Percentiles rank a stretch among this genome's conserved stretches.
Conservation (phyloP, 1,140 invertebrate genomes). For the Lepeophtheirus salmonis region DNA sequence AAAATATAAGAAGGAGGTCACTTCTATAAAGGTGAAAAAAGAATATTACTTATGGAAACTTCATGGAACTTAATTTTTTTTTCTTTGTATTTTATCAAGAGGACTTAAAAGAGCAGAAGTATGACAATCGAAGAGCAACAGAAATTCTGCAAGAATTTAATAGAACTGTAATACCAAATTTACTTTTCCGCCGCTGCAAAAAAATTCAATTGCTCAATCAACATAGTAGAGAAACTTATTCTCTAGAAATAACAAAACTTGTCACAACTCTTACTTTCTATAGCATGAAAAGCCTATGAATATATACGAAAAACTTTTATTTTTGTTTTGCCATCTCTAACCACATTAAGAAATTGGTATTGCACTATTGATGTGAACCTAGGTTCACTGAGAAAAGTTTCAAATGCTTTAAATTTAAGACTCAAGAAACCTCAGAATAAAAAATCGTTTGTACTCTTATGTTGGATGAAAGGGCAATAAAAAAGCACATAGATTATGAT, state of each 20-base stretch:
- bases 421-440: background rate
- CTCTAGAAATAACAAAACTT: background rate
- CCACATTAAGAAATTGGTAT: slow-evolving; percentile 1
- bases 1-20: no score
- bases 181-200: no score
- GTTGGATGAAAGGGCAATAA: slow-evolving; percentile 28
- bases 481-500: slow-evolving; percentile 24
- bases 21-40: no score
- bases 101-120: background rate
- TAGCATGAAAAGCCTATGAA: slow-evolving; percentile 4
- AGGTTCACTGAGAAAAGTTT: background rate
- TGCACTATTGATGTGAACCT: slow-evolving; percentile 1
- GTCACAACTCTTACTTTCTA: slow-evolving; percentile 1
- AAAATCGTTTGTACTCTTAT: slow-evolving; percentile 22
- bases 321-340: background rate
- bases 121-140: background rate
- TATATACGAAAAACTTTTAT: slow-evolving; percentile 1
- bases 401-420: background rate
- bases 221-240: background rate
- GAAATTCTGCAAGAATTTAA: background rate
- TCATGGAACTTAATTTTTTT: no score
- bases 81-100: no score
- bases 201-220: background rate
- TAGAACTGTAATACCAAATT: background rate
- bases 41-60: no score